Percentiles rank a stretch among this genome's conserved stretches.
Conservation (phyloP, 2,113 vertebrate species). For the Theristicus caerulescens region DNA sequence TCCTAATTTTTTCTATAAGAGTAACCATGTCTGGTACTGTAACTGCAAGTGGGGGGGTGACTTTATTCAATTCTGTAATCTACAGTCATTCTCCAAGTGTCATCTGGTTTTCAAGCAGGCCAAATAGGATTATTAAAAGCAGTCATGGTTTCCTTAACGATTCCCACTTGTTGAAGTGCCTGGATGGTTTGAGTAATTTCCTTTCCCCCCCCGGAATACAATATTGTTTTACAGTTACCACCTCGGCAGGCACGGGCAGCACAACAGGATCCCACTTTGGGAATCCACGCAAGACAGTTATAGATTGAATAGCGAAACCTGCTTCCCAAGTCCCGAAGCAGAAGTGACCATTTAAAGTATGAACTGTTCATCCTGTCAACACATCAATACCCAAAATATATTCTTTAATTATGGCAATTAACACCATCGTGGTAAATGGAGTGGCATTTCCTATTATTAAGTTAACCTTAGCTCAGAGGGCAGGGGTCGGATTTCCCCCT, state of each 20-base stretch:
- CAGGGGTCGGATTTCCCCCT: neutral
- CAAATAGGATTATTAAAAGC: neutral
- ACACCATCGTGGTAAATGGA: neutral
- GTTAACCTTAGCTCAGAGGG: neutral
- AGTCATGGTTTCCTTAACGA: neutral
- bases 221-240: neutral
- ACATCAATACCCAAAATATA: neutral
- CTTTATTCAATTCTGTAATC: neutral
- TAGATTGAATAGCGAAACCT: neutral
- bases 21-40: neutral
- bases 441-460: neutral
- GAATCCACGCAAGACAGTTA: neutral
- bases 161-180: neutral
- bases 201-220: rapidly evolving
- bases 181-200: neutral
- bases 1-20: neutral
- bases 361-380: neutral
- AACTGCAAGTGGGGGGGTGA: neutral
- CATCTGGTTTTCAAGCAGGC: neutral
- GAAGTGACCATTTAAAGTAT: neutral
- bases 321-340: neutral
- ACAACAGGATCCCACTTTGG: neutral
- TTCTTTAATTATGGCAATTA: neutral
- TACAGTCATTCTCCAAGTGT: neutral
- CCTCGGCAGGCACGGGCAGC: neutral